Conservation (phyloP, 2,888 invertebrate genomes). For the Trachelus tabidus region DNA sequence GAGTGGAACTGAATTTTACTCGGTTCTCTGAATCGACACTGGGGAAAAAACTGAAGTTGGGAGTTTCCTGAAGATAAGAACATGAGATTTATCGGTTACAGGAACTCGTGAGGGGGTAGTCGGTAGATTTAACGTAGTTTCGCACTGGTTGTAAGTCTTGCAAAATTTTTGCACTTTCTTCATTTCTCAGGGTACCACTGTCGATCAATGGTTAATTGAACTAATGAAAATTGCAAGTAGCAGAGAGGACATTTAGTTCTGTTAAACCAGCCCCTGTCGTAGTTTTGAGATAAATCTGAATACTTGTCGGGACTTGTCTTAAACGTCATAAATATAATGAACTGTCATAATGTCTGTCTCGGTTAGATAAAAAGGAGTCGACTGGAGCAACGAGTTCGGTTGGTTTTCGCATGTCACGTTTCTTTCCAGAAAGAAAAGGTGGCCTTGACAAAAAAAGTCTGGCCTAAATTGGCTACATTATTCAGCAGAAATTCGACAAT, state of each 20-base stretch:
- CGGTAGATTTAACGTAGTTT: background rate
- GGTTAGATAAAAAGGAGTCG: background rate
- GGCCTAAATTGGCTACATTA: background rate
- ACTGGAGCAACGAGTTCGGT: background rate
- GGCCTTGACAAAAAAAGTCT: background rate
- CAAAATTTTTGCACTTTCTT: background rate
- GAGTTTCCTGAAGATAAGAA: background rate
- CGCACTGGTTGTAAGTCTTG: background rate
- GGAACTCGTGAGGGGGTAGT: background rate
- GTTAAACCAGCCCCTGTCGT: background rate
- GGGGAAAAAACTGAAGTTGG: background rate
- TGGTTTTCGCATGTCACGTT: background rate
- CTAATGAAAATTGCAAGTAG: background rate
- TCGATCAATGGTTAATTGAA: background rate
- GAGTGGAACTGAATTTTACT: background rate
- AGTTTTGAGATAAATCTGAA: slow-evolving; percentile 16
- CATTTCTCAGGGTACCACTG: background rate
- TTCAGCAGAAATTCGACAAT: background rate
- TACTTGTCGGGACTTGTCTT: background rate
- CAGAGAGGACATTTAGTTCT: background rate
- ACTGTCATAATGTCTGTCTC: slow-evolving; percentile 7
- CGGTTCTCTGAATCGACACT: background rate
- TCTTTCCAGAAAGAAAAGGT: background rate
- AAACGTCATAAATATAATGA: slow-evolving; percentile 12
- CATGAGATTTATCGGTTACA: background rate